A percentile compares a stretch with the other conserved stretches of the same genome.
Evolutionary conservation across 2,888 invertebrate species (phyloP).

Genomic region (Nomada hirtipes): DNA sequence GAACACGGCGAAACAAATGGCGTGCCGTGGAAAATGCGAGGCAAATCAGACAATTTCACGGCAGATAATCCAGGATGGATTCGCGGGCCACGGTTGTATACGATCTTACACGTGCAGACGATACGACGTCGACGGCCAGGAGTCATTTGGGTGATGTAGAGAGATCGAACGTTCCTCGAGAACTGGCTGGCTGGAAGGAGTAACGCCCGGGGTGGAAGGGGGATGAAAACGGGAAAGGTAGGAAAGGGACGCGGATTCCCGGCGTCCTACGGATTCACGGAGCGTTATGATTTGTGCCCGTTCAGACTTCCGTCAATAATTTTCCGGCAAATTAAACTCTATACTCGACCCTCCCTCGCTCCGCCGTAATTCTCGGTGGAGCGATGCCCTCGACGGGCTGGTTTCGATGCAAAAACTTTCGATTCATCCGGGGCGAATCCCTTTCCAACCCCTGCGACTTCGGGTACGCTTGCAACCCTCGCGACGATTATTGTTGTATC

Average conservation of each 20-base stretch:
- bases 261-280: slow-evolving; percentile 77
- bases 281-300: slow-evolving; percentile 82
- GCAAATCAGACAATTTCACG: slow-evolving; percentile 81
- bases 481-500: slow-evolving; percentile 40
- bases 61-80: slow-evolving; percentile 71
- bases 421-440: slow-evolving; percentile 38
- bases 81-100: slow-evolving; percentile 28
- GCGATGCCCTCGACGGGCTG: slow-evolving; percentile 27
- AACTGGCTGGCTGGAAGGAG: background rate
- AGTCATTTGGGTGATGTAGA: slow-evolving; percentile 70
- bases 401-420: slow-evolving; percentile 62
- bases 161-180: slow-evolving; percentile 58
- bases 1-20: slow-evolving; percentile 71
- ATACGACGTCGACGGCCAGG: slow-evolving; percentile 34
- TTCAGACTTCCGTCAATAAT: slow-evolving; percentile 82
- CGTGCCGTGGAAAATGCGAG: slow-evolving; percentile 75
- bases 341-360: slow-evolving; percentile 73
- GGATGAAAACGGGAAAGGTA: background rate
- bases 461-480: slow-evolving; percentile 17
- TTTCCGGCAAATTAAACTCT: slow-evolving; percentile 82
- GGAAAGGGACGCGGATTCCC: slow-evolving; percentile 43
- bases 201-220: background rate
- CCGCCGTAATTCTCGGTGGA: slow-evolving; percentile 68
- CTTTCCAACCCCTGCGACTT: slow-evolving; percentile 1
- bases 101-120: background rate